Conservation (phyloP, 2,113 vertebrate species). For the Pycnonotus jocosus region DNA sequence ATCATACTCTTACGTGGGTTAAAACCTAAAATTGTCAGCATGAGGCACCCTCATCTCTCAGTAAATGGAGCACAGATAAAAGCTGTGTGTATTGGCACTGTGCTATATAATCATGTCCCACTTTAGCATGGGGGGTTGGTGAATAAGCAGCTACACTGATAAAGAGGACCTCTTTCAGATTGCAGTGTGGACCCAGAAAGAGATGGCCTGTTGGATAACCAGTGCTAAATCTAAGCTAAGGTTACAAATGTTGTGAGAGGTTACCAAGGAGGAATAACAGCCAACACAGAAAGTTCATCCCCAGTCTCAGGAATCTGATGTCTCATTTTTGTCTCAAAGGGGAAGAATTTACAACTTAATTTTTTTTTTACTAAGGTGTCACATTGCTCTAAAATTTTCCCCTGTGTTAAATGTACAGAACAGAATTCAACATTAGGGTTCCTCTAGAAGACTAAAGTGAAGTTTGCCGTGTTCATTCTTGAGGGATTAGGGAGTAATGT, state of each 20-base stretch:
- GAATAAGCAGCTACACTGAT: not conserved
- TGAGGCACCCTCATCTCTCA: not conserved
- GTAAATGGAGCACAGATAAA: not conserved
- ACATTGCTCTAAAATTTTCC: not conserved
- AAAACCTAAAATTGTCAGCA: not conserved
- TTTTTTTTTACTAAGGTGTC: not conserved
- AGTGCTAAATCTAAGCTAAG: not conserved
- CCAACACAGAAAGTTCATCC: not conserved
- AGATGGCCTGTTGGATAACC: not conserved
- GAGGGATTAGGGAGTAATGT: not conserved
- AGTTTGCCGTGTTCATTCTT: not conserved
- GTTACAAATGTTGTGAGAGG: not conserved
- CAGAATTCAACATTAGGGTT: not conserved
- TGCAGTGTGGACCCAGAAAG: not conserved
- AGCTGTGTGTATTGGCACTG: rapidly evolving
- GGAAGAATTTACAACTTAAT: not conserved
- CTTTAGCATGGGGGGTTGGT: not conserved
- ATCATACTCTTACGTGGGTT: not conserved
- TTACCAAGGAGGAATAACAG: not conserved
- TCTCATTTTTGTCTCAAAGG: not conserved
- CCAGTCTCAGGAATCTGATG: not conserved
- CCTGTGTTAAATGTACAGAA: not conserved
- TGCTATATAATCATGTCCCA: rapidly evolving
- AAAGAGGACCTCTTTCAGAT: not conserved
- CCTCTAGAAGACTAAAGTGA: not conserved